A percentile compares a stretch with the other conserved stretches of the same genome.
These are phyloP conservation scores for Pachliopta kotzebuea DNA, from an alignment of 2,888 invertebrate genomes.

Conservation along the genomic window DNA sequence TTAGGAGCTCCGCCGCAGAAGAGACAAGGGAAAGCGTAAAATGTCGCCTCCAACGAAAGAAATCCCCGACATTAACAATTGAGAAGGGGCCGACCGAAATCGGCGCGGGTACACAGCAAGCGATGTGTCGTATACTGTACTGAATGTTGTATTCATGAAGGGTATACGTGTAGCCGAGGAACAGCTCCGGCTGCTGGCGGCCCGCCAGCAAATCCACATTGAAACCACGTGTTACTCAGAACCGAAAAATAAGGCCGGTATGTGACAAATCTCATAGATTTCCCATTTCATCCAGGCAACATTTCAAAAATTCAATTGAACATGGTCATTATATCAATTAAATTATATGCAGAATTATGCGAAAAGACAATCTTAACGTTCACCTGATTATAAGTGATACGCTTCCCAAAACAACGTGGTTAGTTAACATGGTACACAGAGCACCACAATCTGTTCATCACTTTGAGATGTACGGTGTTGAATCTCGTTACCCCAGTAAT, in stretches of 20 bases:
- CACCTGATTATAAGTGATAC: no score
- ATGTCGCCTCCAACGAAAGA: constrained; percentile 17
- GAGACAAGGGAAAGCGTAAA: constrained; percentile 14
- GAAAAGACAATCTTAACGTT: not conserved
- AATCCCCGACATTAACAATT: constrained; percentile 34
- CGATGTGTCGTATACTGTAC: constrained; percentile 37
- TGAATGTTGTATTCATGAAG: constrained; percentile 50
- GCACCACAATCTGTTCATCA: no score
- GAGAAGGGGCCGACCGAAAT: constrained; percentile 33
- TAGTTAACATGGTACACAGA: no score
- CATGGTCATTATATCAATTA: no score
- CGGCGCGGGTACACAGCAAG: constrained; percentile 38
- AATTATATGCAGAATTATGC: no score
- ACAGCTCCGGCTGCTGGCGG: constrained; percentile 52
- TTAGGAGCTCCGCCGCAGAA: constrained; percentile 12
- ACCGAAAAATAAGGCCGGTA: constrained; percentile 29
- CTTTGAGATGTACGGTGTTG: no score
- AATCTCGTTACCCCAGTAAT: no score
- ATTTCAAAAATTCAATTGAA: no score
- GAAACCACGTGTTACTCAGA: constrained; percentile 44
- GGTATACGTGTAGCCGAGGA: constrained; percentile 35
- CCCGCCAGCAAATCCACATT: constrained; percentile 59
- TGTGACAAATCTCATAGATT: constrained; percentile 25
- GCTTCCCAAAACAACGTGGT: no score
- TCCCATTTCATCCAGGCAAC: no score